These are phyloP conservation scores for Diachasma alloeum DNA, from an alignment of 1,140 invertebrate species.

Conservation along the genomic window DNA sequence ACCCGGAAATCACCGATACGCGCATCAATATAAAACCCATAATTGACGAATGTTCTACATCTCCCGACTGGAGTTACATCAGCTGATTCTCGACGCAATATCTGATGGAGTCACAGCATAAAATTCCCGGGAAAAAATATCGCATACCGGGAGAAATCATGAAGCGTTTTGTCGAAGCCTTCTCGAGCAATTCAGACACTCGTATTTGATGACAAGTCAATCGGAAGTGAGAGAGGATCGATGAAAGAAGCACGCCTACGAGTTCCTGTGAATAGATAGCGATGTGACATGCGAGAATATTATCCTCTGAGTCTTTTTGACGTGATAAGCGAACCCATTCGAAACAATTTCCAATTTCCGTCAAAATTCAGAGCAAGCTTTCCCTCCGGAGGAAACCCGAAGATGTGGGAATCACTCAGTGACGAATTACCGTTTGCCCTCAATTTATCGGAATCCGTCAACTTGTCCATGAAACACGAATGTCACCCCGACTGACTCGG, in stretches of 20 bases:
- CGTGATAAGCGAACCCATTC: neutral
- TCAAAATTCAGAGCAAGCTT: neutral
- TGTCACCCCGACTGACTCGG: neutral
- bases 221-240: neutral
- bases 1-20: slow-evolving; percentile 27
- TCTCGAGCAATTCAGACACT: neutral
- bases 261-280: neutral
- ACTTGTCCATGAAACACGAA: neutral
- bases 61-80: neutral
- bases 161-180: neutral
- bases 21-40: slow-evolving; percentile 19
- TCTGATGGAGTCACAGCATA: neutral
- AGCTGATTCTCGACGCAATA: neutral
- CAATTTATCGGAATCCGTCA: no score
- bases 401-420: neutral
- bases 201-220: neutral
- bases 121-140: neutral
- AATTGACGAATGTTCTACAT: slow-evolving; percentile 8
- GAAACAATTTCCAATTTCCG: neutral
- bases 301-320: no score
- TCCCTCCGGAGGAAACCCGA: neutral
- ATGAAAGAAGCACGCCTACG: neutral
- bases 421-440: neutral
- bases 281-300: neutral
- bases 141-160: neutral